Percentiles rank a stretch among this genome's conserved stretches.
Conservation (phyloP, 2,113 vertebrate species). For the Coregonus clupeaformis region DNA sequence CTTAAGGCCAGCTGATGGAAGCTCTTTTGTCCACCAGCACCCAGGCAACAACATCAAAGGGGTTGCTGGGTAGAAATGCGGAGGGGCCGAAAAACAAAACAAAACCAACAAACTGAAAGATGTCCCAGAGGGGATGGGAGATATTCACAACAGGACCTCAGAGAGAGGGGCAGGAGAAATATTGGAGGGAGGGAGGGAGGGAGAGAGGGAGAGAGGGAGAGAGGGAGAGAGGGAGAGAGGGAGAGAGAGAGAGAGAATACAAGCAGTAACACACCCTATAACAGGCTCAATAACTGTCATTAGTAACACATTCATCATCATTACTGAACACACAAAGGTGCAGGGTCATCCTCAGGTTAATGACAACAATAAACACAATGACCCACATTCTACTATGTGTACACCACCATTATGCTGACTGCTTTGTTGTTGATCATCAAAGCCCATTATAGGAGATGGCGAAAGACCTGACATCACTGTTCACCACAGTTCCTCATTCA, state of each 20-base stretch:
- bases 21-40: conserved; percentile 78
- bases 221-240: too few species aligned
- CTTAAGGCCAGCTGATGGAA: conserved; percentile 79
- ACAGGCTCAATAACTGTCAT: conserved; percentile 24
- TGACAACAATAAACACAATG: conserved; percentile 62
- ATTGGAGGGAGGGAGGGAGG: conserved; percentile 11
- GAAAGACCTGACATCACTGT: conserved; percentile 53
- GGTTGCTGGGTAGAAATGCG: conserved; percentile 69
- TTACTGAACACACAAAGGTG: conserved; percentile 61
- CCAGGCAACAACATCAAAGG: conserved; percentile 93
- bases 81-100: conserved; percentile 64
- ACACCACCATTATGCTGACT: conserved; percentile 54
- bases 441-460: conserved; percentile 60
- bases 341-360: conserved; percentile 49
- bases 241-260: not conserved
- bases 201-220: not conserved
- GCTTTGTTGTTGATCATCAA: conserved; percentile 67
- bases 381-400: conserved; percentile 53
- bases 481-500: conserved; percentile 64
- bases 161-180: conserved; percentile 31
- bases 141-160: conserved; percentile 76
- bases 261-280: conserved; percentile 26
- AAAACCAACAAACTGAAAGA: conserved; percentile 64
- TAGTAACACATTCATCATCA: conserved; percentile 54
- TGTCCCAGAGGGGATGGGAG: conserved; percentile 77